Evolutionary conservation across 2,113 vertebrate species (phyloP), one percentile per base, ranked within the genome.

Genomic region (Halichoeres trimaculatus): DNA sequence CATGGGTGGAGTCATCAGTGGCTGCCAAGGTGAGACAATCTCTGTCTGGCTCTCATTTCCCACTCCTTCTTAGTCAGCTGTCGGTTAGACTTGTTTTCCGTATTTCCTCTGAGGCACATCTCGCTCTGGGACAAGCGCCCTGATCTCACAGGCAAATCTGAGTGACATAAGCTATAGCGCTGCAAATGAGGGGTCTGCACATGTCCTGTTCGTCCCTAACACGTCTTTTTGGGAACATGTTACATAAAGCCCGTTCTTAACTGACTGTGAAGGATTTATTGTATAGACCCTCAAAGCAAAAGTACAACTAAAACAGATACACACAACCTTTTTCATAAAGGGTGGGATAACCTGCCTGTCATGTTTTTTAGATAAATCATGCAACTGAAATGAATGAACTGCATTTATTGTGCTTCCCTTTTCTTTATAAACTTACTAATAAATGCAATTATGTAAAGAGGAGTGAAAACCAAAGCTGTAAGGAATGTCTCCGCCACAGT

Each of bases 1-100:
- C 62, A 23, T 69, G 66, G 86, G 89, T 74, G 77, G 76, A 65
- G 85, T 80, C 61, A 34, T 43, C 7, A 63, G 10, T 52, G 1
- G n/a, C 43, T 58, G 48, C 34, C 14, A 4, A 24, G 41, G 19
- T 10, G 61, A 52, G 57, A 72, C 2, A 34, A 9, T 47, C 10
- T 19, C 14, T 6, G 14, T 59, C 8, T 53, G 56, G 36, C 48
- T 41, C 23, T 73, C n/a, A 53, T 36, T 40, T 73, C 64, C 48
- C n/a, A 20, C 19, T 57, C 53, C 24, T 48, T 64, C 30, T 63
- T 61, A 52, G 24, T 81, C 65, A 80, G 23, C 14, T 62, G 14
- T 58, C 64, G 10, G 59, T 74, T 63, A 1, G 41, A 65, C 54
- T 48, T 9, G 41, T 81, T 55, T 36, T 47, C n/a, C n/a, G n/a